Base-by-base conservation (phyloP, 2,888 invertebrate species). In the Platynereis dumerilii region DNA sequence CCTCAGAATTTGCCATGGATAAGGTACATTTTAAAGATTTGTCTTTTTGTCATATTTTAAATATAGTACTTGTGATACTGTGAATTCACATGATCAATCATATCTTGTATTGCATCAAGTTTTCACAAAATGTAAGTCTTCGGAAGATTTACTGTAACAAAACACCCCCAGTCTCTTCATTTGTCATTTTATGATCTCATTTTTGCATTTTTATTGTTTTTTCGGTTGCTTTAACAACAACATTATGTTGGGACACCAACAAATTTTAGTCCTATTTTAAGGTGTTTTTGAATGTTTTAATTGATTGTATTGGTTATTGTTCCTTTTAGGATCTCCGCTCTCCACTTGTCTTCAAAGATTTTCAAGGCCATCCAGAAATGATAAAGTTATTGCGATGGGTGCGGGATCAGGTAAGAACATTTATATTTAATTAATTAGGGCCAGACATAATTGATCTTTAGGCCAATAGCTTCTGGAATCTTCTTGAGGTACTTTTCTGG, bases 1-100 rank as follows among this genome's bases (percentile, higher is more conserved):
- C 77, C 22, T 79, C 79, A 20, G 79, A 79, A 59, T 78, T 77
- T 66, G 70, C 75, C 26, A 75, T 79, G 74, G 80, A 80, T 65
- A 79, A 78, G 76, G 78, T 80, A 61, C 22, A 60, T 48, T 2
- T 34, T 20, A 7, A 17, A 3, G 1, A 48, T n/a, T 10, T 60
- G n/a, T 12, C 34, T 7, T 34, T 34, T 7, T 34, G 12, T 34
- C 26, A 48, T 52, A n/a, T 59, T n/a, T n/a, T n/a, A n/a, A n/a
- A n/a, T n/a, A n/a, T n/a, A n/a, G n/a, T n/a, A n/a, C n/a, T n/a
- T n/a, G n/a, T n/a, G n/a, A n/a, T n/a, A n/a, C n/a, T n/a, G n/a
- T n/a, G n/a, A n/a, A n/a, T n/a, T n/a, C n/a, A n/a, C n/a, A n/a
- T n/a, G n/a, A n/a, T n/a, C n/a, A n/a, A n/a, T n/a, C n/a, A n/a